Percentiles rank a stretch among this genome's conserved stretches.
Evolutionary conservation across 2,113 vertebrate species (phyloP).

Genomic region (Petrocephalus zakoni): DNA sequence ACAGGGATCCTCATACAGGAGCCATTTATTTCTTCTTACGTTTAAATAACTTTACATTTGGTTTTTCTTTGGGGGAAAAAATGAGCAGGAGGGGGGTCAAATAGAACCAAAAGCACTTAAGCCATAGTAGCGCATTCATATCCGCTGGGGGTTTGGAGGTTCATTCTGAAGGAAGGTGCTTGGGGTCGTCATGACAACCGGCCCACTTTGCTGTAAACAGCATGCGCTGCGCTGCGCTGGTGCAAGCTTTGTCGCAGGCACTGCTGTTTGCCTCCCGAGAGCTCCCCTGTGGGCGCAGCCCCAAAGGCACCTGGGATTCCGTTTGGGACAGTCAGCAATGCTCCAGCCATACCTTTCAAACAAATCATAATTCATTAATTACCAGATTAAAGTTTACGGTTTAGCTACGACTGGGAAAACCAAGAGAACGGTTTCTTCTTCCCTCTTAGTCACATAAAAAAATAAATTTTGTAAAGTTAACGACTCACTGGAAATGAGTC

Average conservation of each 20-base stretch:
- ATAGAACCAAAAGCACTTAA: slow-evolving; percentile 48
- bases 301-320: neutral
- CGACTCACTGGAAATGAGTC: neutral
- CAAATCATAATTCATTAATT: neutral
- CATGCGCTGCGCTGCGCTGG: slow-evolving; percentile 35
- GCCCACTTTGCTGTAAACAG: slow-evolving; percentile 42
- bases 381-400: neutral
- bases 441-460: neutral
- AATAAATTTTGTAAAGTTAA: neutral
- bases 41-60: slow-evolving; percentile 57
- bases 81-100: slow-evolving; percentile 29
- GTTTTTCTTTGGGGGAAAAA: slow-evolving; percentile 51
- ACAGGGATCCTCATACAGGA: slow-evolving; percentile 49
- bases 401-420: neutral
- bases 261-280: neutral
- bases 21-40: slow-evolving; percentile 55
- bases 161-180: slow-evolving; percentile 41
- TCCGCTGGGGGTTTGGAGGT: slow-evolving; percentile 32
- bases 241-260: slow-evolving; percentile 16
- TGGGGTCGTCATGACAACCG: slow-evolving; percentile 44
- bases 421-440: neutral
- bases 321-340: neutral
- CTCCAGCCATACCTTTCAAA: neutral
- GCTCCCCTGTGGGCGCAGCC: neutral
- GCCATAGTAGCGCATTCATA: slow-evolving; percentile 34